phyloP scores from a whole-genome alignment of 2,113 vertebrate genomes.

The Caranx melampygus region DNA sequence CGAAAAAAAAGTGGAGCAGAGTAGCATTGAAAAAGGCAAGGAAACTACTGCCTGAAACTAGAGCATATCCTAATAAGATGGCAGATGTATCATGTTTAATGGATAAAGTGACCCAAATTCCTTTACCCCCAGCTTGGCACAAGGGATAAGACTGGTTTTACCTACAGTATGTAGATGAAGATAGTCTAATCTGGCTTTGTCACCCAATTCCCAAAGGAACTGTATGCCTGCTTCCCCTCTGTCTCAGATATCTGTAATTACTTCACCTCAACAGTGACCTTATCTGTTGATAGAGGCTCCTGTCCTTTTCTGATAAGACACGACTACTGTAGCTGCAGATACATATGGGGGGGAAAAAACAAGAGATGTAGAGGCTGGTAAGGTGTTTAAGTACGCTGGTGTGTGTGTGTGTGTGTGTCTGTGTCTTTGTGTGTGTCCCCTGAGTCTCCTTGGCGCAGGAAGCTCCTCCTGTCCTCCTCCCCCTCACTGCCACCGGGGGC shows the following conservation, averaged over 20 bases:
- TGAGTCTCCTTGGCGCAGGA: conserved; percentile 59
- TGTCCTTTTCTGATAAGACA: conserved; percentile 64
- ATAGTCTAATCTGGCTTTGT: conserved; percentile 62
- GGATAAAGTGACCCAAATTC: conserved; percentile 76
- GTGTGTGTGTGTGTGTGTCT: conserved; percentile 13
- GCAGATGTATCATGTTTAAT: conserved; percentile 75
- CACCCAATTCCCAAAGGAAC: conserved; percentile 51
- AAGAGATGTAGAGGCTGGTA: conserved; percentile 7
- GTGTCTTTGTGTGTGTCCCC: conserved; percentile 27
- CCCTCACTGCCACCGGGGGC: conserved; percentile 34
- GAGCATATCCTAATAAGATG: conserved; percentile 62
- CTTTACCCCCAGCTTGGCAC: conserved; percentile 33
- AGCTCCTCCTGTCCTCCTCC: conserved; percentile 19
- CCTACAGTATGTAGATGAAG: conserved; percentile 65
- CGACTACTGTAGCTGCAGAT: conserved; percentile 38
- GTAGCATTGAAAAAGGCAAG: neutral
- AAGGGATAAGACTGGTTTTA: conserved; percentile 32
- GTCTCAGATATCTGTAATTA: conserved; percentile 69
- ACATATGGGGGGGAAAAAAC: neutral
- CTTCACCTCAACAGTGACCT: conserved; percentile 68
- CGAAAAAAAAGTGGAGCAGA: conserved; percentile 43
- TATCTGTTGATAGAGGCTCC: conserved; percentile 59
- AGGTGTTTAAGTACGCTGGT: conserved; percentile 7
- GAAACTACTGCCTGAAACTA: conserved; percentile 51
- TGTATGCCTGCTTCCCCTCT: conserved; percentile 29